Conservation (phyloP, 2,797 vertebrate species). For the Eutrigla gurnardus region DNA sequence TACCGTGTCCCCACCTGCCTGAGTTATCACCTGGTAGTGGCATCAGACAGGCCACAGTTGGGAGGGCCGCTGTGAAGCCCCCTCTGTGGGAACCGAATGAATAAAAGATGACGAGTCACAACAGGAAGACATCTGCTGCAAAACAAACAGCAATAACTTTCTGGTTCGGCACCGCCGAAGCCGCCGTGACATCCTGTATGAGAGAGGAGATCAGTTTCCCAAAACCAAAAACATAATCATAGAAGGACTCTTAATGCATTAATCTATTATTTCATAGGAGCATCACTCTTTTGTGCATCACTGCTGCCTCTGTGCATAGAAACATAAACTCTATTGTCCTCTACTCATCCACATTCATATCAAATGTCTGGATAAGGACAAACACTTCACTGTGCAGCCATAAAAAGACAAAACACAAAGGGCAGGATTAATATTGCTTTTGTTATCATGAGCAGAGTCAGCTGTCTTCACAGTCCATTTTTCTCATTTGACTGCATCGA, state of each 20-base stretch:
- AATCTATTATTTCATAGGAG: conserved; percentile 33
- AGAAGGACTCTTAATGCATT: background rate
- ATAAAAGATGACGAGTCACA: conserved; percentile 71
- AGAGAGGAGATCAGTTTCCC: conserved; percentile 31
- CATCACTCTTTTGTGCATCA: conserved; percentile 28
- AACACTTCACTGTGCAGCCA: conserved; percentile 15
- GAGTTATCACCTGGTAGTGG: conserved; percentile 14
- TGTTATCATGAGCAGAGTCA: conserved; percentile 21
- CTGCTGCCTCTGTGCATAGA: conserved; percentile 10
- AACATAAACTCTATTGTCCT: conserved; percentile 22
- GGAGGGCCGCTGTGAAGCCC: conserved; percentile 12
- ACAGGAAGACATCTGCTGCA: conserved; percentile 62
- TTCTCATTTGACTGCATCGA: conserved; percentile 15
- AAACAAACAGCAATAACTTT: conserved; percentile 69
- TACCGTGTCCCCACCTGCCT: conserved; percentile 8
- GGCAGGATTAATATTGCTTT: conserved; percentile 30
- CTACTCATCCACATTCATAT: conserved; percentile 26
- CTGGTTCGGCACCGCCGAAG: conserved; percentile 23
- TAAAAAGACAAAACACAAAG: background rate
- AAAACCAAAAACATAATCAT: conserved; percentile 29
- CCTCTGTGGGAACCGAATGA: conserved; percentile 56
- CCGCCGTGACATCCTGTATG: conserved; percentile 25
- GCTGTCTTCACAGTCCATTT: conserved; percentile 5
- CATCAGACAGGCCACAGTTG: conserved; percentile 27
- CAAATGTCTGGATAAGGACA: conserved; percentile 28